Base-by-base conservation (phyloP, 2,113 vertebrate species). In the Turnix velox region DNA sequence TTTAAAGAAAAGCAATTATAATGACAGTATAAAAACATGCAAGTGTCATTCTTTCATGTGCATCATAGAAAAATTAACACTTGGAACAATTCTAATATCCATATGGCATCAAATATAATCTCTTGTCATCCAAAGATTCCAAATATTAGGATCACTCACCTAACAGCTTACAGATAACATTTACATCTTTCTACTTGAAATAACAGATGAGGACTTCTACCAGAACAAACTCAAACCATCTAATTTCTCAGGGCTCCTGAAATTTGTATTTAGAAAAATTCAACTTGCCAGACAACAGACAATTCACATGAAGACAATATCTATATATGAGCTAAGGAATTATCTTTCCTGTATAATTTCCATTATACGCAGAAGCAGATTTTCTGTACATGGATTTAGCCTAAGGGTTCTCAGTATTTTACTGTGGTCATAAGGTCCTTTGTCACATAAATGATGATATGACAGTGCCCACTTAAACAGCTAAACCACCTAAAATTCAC, bases 1-100 rank as follows among this genome's bases (percentile, higher is more conserved):
- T 75, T 77, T 84, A 59, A 90, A 93, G 55, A 48, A 75, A 90
- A 86, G 91, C 73, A 87, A 45, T 59, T 59, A 90, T 72, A 52
- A 90, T 92, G 57, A 87, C 57, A 88, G 18, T 37, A 68, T 40
- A 68, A 84, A 74, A 68, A 92, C 35, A 84, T 10, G 76, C 14
- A 76, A 84, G 88, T 71, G 37, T 14, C 52, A 22, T 73, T 79
- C 62, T 77, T 83, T 66, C 28, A 66, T 18, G 14, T 73, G 28
- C 43, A 81, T 74, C 33, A 59, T 4, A 65, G 13, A 67, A 8
- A 88, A 94, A 75, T 72, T 52, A 90, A 30, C 46, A 66, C n/a
- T 46, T 91, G 37, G 62, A 93, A 88, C 62, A 91, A 65, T 57
- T 87, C 31, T 82, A 88, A 84, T 65, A 89, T n/a, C 54, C 49